phyloP scores from a whole-genome alignment of 2,113 vertebrate genomes.

The Salvator merianae region DNA sequence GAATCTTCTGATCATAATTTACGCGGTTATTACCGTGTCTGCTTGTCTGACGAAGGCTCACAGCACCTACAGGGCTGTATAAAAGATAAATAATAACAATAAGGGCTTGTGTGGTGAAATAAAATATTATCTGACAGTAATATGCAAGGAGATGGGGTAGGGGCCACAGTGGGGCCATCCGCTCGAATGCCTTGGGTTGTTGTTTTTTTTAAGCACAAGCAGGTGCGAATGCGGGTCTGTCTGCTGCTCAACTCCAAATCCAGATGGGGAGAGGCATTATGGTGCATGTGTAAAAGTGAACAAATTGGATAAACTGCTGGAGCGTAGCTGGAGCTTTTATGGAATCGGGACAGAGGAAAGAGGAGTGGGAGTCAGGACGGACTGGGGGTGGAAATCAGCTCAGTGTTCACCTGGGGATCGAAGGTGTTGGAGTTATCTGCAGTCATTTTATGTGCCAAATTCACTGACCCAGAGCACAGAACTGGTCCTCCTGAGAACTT shows the following conservation, averaged over 20 bases:
- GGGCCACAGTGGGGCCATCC: neutral
- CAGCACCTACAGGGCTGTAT: slow-evolving; percentile 39
- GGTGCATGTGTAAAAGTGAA: neutral
- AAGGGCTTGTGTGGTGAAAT: slow-evolving; percentile 45
- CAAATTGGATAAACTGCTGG: neutral
- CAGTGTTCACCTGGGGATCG: too few relatives aligned
- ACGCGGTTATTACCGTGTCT: neutral
- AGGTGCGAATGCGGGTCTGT: rapidly evolving
- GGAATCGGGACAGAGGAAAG: neutral
- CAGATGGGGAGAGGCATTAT: neutral
- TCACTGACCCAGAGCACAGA: neutral
- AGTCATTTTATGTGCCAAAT: too few relatives aligned
- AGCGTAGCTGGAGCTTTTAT: neutral
- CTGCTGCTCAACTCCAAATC: rapidly evolving
- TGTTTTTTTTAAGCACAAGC: rapidly evolving
- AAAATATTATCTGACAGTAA: slow-evolving; percentile 45
- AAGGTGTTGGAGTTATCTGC: neutral
- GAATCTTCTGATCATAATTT: neutral
- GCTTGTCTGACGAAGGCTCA: slow-evolving; percentile 32
- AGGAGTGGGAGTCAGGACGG: neutral
- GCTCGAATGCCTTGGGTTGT: neutral
- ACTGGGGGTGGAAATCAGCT: too few relatives aligned
- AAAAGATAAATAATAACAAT: slow-evolving; percentile 52
- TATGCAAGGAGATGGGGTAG: slow-evolving; percentile 30
- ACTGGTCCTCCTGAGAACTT: neutral